Evolutionary conservation across 2,113 vertebrate species (phyloP), one percentile per base, ranked within the genome.

Genomic region (Paraplagusia blochii): DNA sequence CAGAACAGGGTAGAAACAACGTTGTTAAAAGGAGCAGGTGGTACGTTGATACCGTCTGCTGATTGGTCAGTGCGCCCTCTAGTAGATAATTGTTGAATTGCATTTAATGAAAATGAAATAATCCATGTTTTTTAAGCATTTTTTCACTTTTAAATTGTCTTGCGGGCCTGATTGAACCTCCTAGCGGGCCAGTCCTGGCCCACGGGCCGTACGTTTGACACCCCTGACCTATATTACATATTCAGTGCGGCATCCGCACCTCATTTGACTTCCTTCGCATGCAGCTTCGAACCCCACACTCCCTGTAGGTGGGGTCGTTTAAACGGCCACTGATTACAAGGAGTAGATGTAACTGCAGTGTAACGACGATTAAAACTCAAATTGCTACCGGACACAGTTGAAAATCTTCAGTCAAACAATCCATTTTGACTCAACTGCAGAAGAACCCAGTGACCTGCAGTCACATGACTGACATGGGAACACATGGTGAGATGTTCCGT

Each of bases 341-440:
- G 47, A 44, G 33, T 55, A 48, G 38, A 64, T 11, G 49, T 64
- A 73, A 73, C 81, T 47, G 59, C 54, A 40, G 29, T 57, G 34
- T 8, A 59, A 47, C 17, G 63, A 72, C 69, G 79, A 74, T 75
- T 51, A 62, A 72, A 56, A 69, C 65, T 66, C 63, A 73, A 79
- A 81, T 55, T 59, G 53, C 39, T 55, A 60, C 52, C 73, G 39
- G 39, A 49, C 34, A 54, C 55, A 22, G 11, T 11, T 68, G 51
- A 58, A n/a, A 74, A 69, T 65, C 38, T 79, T 58, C 47, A 45
- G 43, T 62, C 29, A 54, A 43, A 53, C 66, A 57, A 45, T 55
- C 34, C n/a, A n/a, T 74, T n/a, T n/a, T n/a, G 22, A 61, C 53
- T 65, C 35, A 73, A 45, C 16, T 40, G 11, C 36, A 1, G 36